Conservation (phyloP, 2,888 invertebrate genomes). For the Spisula solida region DNA sequence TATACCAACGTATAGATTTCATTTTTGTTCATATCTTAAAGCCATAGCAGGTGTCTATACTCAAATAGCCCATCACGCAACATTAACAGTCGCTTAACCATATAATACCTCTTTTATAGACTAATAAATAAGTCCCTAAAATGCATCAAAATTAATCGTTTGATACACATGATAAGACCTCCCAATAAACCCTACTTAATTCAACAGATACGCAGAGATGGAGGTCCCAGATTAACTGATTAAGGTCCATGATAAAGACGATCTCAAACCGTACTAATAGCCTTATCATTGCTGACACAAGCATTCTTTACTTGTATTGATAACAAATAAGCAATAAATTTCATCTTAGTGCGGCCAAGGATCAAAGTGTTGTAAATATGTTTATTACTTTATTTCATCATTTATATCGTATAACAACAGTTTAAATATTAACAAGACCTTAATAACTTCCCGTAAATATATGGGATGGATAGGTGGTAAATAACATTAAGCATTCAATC, state of each 20-base stretch:
- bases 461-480: no score
- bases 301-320: conserved; percentile 19
- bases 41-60: conserved; percentile 36
- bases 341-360: neutral
- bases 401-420: conserved; percentile 13
- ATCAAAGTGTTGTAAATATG: conserved; percentile 34
- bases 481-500: no score
- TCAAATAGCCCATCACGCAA: conserved; percentile 13
- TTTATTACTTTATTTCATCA: conserved; percentile 41
- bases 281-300: conserved; percentile 39
- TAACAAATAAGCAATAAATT: conserved; percentile 37
- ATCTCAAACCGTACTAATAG: conserved; percentile 32
- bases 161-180: conserved; percentile 45
- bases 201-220: conserved; percentile 29
- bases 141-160: conserved; percentile 58
- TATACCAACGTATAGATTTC: neutral
- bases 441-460: neutral
- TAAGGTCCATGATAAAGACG: conserved; percentile 36
- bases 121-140: conserved; percentile 53
- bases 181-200: conserved; percentile 35
- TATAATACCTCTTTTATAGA: conserved; percentile 49
- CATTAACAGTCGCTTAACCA: conserved; percentile 36
- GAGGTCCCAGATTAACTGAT: conserved; percentile 33
- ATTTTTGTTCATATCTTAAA: neutral
- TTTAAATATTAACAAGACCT: neutral